phyloP scores from a whole-genome alignment of 2,797 vertebrate species.

The Argentina silus region DNA sequence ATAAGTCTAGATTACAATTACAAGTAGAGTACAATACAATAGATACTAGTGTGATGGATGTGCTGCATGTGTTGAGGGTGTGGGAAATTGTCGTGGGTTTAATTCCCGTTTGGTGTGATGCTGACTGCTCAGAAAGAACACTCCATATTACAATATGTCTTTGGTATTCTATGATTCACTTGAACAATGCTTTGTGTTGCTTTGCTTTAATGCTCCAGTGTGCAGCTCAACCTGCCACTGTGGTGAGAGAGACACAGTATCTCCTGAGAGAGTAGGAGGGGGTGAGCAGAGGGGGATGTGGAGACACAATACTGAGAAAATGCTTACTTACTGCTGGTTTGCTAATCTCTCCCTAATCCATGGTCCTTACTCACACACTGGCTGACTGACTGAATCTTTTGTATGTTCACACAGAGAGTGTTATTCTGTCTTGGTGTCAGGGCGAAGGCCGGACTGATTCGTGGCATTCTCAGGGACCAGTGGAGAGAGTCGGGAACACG shows the following conservation, averaged over 20 bases:
- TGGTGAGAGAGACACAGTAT: conserved; percentile 68
- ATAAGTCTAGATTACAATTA: too few relatives aligned
- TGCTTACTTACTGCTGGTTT: conserved; percentile 58
- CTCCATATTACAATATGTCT: conserved; percentile 45
- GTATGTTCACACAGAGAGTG: conserved; percentile 68
- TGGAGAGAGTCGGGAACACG: conserved; percentile 61
- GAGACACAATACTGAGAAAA: conserved; percentile 58
- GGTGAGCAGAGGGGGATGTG: conserved; percentile 22
- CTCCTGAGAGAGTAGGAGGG: conserved; percentile 50
- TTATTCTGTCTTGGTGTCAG: conserved; percentile 52
- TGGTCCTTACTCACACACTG: conserved; percentile 61
- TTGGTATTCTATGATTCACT: conserved; percentile 51
- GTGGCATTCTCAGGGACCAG: conserved; percentile 66
- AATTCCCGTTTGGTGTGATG: too few relatives aligned
- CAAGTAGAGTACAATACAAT: too few relatives aligned
- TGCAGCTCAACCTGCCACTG: conserved; percentile 47
- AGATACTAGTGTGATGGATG: too few relatives aligned
- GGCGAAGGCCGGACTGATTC: conserved; percentile 62
- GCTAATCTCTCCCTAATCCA: conserved; percentile 71
- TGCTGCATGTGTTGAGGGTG: neutral
- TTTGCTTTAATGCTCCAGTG: conserved; percentile 39
- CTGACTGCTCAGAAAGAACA: conserved; percentile 23
- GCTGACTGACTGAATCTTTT: conserved; percentile 73
- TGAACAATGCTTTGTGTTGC: conserved; percentile 37
- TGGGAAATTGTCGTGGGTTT: neutral